Percentiles rank a stretch among this genome's conserved stretches.
phyloP scores from a whole-genome alignment of 2,797 vertebrate species.

The Urophycis tenuis region DNA sequence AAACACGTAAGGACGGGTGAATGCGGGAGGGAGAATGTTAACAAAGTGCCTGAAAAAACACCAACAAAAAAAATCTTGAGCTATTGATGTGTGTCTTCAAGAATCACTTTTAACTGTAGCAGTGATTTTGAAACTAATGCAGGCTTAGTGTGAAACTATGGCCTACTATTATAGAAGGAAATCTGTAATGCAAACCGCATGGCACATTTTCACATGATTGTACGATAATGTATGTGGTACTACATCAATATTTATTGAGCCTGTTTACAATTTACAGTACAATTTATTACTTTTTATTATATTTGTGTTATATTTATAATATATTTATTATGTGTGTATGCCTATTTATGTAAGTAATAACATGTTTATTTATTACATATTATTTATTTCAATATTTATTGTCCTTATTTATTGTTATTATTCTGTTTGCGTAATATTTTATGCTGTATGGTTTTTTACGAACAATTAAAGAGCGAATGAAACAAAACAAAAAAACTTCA shows the following conservation, averaged over 20 bases:
- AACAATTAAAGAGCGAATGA: neutral
- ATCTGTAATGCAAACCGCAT: neutral
- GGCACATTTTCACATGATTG: neutral
- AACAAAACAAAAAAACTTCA: neutral
- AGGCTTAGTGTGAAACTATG: neutral
- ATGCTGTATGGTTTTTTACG: slow-evolving; percentile 12
- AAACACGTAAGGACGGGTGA: neutral
- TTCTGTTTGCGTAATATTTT: slow-evolving; percentile 4
- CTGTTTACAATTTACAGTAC: neutral
- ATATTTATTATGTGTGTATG: slow-evolving; percentile 27
- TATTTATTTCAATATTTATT: slow-evolving; percentile 10
- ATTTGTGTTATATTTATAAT: neutral
- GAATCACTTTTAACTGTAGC: too few species aligned
- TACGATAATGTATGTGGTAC: neutral
- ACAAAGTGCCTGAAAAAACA: neutral
- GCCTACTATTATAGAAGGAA: neutral
- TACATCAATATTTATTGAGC: neutral
- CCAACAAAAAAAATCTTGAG: neutral
- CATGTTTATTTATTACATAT: slow-evolving; percentile 18
- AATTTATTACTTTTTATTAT: neutral
- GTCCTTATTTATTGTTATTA: too few species aligned
- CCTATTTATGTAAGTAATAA: slow-evolving; percentile 27
- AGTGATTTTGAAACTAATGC: neutral
- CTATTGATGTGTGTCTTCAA: too few species aligned
- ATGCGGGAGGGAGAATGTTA: neutral